phyloP scores from a whole-genome alignment of 23 tunicate genomes.

The Diplosoma virens region DNA sequence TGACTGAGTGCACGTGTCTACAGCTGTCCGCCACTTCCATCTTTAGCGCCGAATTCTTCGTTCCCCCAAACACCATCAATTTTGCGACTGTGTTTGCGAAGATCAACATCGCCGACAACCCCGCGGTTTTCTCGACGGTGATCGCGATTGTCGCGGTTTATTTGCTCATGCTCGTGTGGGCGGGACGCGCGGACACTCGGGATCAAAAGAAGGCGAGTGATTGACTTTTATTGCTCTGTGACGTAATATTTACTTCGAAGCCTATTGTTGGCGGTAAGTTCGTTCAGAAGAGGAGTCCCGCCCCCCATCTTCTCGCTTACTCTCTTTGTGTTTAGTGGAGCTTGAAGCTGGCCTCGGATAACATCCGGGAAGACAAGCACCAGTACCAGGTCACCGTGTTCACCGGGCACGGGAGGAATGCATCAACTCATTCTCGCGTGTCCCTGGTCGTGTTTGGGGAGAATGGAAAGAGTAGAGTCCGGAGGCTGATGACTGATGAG shows the following conservation, averaged over 20 bases:
- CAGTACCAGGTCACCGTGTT: conserved; percentile 87
- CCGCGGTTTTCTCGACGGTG: conserved; percentile 93
- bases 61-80: conserved; percentile 96
- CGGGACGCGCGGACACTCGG: conserved; percentile 55
- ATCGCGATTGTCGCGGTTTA: conserved; percentile 50
- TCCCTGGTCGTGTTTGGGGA: conserved; percentile 72
- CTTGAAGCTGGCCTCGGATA: conserved; percentile 74
- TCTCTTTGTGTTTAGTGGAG: conserved; percentile 71
- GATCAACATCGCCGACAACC: conserved; percentile 86
- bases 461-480: conserved; percentile 59
- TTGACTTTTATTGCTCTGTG: no score
- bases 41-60: conserved; percentile 97
- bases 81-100: conserved; percentile 95
- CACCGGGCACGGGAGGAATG: conserved; percentile 76
- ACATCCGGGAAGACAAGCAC: conserved; percentile 74
- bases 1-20: conserved; percentile 85
- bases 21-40: conserved; percentile 76
- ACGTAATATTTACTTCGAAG: no score
- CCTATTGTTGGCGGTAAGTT: no score
- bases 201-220: conserved; percentile 84
- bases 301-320: not conserved
- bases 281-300: no score
- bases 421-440: conserved; percentile 87
- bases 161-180: conserved; percentile 69
- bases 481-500: conserved; percentile 54